Evolutionary conservation across 2,113 vertebrate genomes (phyloP).

Genomic region (Suncus etruscus): DNA sequence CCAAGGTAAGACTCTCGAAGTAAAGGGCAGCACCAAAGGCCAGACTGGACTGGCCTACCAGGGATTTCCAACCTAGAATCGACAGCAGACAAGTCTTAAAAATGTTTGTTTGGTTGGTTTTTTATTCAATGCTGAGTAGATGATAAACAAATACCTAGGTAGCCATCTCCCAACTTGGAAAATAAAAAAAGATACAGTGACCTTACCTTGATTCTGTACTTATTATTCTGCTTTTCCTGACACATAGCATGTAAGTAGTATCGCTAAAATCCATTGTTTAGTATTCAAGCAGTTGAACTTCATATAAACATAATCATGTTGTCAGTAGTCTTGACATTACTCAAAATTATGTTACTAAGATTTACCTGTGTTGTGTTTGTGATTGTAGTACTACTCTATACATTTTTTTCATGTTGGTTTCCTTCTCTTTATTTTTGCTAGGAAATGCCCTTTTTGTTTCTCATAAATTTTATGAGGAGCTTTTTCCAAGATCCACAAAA

Average conservation of each 20-base stretch:
- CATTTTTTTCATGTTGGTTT: background rate
- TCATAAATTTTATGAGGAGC: background rate
- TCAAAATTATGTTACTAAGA: background rate
- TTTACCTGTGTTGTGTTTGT: background rate
- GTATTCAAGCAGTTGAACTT: background rate
- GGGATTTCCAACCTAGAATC: background rate
- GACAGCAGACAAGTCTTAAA: background rate
- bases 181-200: background rate
- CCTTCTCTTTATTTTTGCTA: background rate
- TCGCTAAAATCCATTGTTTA: background rate
- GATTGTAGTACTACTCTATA: background rate
- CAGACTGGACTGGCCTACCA: background rate
- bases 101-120: background rate
- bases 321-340: background rate
- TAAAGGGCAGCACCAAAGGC: background rate
- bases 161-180: background rate
- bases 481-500: conserved; percentile 39
- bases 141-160: background rate
- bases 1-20: conserved; percentile 90
- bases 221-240: conserved; percentile 6
- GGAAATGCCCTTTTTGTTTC: background rate
- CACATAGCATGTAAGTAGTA: background rate
- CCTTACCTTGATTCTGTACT: background rate
- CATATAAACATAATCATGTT: background rate
- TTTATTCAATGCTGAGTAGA: background rate